phyloP scores from a whole-genome alignment of 2,113 vertebrate species.

The Bos indicus region DNA sequence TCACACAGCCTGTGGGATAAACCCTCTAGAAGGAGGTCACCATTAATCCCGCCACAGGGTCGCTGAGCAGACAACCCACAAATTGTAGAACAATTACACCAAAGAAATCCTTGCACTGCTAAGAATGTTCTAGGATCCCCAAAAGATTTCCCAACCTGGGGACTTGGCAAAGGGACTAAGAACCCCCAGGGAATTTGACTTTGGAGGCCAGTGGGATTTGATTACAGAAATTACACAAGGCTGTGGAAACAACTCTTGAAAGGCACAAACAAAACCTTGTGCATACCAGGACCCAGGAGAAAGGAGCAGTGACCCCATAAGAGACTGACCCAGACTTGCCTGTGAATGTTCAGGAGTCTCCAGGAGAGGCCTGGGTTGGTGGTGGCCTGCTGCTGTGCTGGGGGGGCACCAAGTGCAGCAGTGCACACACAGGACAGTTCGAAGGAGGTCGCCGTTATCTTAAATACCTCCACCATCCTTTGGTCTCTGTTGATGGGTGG shows the following conservation, averaged over 20 bases:
- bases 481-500: not conserved
- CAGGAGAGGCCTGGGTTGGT: fast-evolving
- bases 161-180: not conserved
- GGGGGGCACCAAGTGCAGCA: not conserved
- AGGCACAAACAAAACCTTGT: not conserved
- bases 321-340: not conserved
- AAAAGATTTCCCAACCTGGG: not conserved
- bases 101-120: not conserved
- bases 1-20: not conserved
- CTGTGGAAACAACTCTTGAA: not conserved
- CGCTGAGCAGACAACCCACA: not conserved
- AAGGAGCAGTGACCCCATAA: not conserved
- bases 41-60: not conserved
- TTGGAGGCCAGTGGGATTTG: not conserved
- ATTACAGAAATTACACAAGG: not conserved
- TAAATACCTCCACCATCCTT: not conserved
- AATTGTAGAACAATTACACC: not conserved
- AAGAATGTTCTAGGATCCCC: not conserved
- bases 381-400: not conserved
- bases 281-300: not conserved
- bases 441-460: not conserved
- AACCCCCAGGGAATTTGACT: not conserved
- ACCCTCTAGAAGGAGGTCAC: not conserved
- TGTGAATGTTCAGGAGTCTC: not conserved
- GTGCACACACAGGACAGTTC: no score